phyloP scores from a whole-genome alignment of 35 echinoderm and acorn worm species.

The Eucidaris tribuloides region DNA sequence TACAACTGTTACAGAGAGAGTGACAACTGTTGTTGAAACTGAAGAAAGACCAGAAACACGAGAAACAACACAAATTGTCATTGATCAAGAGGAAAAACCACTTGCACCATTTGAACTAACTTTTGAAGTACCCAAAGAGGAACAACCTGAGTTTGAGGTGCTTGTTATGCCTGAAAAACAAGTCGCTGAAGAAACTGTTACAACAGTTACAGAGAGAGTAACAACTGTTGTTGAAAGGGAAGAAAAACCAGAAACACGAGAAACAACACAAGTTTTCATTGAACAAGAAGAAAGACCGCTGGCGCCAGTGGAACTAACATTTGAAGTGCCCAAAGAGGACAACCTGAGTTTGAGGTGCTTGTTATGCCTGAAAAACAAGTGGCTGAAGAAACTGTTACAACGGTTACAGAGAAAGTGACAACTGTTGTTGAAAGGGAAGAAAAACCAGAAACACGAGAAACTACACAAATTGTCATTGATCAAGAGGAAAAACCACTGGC shows the following conservation, averaged over 20 bases:
- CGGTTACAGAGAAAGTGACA: not conserved
- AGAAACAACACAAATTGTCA: constrained; percentile 22
- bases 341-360: constrained; percentile 70
- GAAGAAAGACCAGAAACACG: constrained; percentile 31
- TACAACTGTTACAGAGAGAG: constrained; percentile 26
- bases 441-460: constrained; percentile 23
- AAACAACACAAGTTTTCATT: constrained; percentile 51
- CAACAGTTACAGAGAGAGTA: constrained; percentile 25
- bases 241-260: constrained; percentile 34
- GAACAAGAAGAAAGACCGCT: constrained; percentile 39
- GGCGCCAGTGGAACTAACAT: constrained; percentile 44
- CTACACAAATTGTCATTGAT: constrained; percentile 58
- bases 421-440: constrained; percentile 52
- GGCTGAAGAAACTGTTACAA: constrained; percentile 17
- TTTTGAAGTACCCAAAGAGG: constrained; percentile 54
- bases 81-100: constrained; percentile 22
- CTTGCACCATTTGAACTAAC: constrained; percentile 53
- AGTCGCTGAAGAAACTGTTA: constrained; percentile 22
- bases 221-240: constrained; percentile 41
- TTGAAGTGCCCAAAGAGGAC: constrained; percentile 40
- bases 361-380: constrained; percentile 29
- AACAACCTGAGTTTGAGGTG: not conserved
- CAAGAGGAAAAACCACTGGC: constrained; percentile 39
- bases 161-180: constrained; percentile 37
- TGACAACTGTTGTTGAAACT: constrained; percentile 41